phyloP scores from a whole-genome alignment of 2,888 invertebrate genomes.

The Pheosia tremula region DNA sequence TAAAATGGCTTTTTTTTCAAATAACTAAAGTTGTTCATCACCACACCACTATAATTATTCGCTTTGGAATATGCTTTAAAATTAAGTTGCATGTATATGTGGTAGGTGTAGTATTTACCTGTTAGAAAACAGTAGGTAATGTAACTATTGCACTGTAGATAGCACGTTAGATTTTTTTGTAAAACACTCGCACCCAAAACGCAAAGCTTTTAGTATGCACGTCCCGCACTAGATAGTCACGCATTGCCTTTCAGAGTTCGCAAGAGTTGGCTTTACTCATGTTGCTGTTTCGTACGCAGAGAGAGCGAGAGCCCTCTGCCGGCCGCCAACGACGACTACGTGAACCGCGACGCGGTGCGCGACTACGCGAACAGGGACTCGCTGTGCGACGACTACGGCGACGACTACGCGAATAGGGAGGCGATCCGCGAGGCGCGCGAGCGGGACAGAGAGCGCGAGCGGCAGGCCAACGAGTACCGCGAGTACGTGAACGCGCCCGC shows the following conservation, averaged over 20 bases:
- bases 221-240: slow-evolving; percentile 61
- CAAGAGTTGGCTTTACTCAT: slow-evolving; percentile 77
- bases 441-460: slow-evolving; percentile 63
- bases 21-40: too few species aligned
- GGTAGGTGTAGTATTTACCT: not conserved
- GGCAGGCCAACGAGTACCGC: slow-evolving; percentile 71
- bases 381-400: slow-evolving; percentile 76
- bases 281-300: slow-evolving; percentile 82
- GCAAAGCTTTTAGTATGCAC: slow-evolving; percentile 47
- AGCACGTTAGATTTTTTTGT: not conserved
- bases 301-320: slow-evolving; percentile 79
- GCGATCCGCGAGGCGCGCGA: slow-evolving; percentile 79
- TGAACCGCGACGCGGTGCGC: slow-evolving; percentile 73
- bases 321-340: slow-evolving; percentile 75
- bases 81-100: not conserved
- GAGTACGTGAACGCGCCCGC: slow-evolving; percentile 81
- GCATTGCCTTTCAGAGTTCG: slow-evolving; percentile 69
- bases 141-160: not conserved
- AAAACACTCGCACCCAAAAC: slow-evolving; percentile 19
- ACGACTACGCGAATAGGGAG: slow-evolving; percentile 80
- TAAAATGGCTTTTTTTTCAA: too few species aligned
- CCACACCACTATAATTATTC: not conserved
- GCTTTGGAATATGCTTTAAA: not conserved
- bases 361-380: slow-evolving; percentile 79
- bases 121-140: not conserved